Evolutionary conservation across 1,140 invertebrate species (phyloP), one percentile per base, ranked within the genome.

Genomic region (Acromyrmex charruanus): DNA sequence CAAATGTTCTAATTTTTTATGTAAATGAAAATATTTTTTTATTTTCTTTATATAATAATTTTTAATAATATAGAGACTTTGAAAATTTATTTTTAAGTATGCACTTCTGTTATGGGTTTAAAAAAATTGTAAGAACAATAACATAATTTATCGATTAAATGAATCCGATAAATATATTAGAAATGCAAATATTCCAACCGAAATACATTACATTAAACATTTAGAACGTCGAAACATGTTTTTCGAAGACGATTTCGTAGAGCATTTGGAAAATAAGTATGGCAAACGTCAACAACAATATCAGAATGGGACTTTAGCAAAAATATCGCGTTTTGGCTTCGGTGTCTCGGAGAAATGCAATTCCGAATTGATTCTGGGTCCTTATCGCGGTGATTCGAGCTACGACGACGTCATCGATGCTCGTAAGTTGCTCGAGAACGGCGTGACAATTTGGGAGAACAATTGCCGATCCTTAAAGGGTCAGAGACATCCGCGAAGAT

Each of bases 281-380:
- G 59, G 44, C 18, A 75, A 28, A 31, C 21, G 12, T 1, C 35
- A 58, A 12, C 35, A 59, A n/a, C 77, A 6, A 31, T 16, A 16
- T 21, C 65, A 9, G 35, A 53, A 49, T 35, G 65, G 28, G 3
- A 53, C 35, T 31, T 74, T 89, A 7, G 55, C 85, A 5, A 92
- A 93, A 86, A 55, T 93, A 68, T 93, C 92, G 28, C 92, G 96
- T 79, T 96, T 96, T 86, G 95, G 95, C 10, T 92, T 92, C 39
- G 96, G 95, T 0, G 87, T 96, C 1, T 65, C 93, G 0, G 96
- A 96, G 82, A 95, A 95, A 39, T 96, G 96, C 86, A 90, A 85
- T 14, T 94, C 94, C 6, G 93, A 94, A 2, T 91, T 96, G 12
- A 95, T 93, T 68, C 88, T 96, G 6, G 87, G 79, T 1, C 88